Evolutionary conservation across 2,888 invertebrate species (phyloP).

Genomic region (Pyrochroa serraticornis): DNA sequence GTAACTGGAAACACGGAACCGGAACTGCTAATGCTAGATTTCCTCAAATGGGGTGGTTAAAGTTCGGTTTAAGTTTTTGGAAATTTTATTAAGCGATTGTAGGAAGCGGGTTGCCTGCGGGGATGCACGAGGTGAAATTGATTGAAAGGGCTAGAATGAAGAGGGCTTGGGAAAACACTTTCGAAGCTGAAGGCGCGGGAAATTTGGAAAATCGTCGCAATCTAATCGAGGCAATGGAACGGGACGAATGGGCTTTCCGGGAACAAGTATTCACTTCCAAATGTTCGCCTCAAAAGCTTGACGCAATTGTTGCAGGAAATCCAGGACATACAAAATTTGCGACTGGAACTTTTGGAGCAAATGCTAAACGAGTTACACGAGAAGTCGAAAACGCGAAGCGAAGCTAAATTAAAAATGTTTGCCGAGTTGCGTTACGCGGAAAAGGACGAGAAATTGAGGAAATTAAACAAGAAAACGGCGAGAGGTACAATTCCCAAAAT

Average conservation of each 20-base stretch:
- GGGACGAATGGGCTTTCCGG: constrained; percentile 82
- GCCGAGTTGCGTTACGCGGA: constrained; percentile 62
- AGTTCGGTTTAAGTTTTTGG: not conserved
- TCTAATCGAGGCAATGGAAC: constrained; percentile 80
- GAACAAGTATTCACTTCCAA: constrained; percentile 64
- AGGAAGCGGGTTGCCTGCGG: constrained; percentile 68
- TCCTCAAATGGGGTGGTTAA: constrained; percentile 54
- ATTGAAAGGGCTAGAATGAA: constrained; percentile 74
- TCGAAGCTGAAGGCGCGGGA: constrained; percentile 58
- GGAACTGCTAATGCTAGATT: constrained; percentile 70
- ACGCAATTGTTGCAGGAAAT: constrained; percentile 63
- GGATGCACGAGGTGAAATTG: constrained; percentile 66
- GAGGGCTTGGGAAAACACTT: constrained; percentile 67
- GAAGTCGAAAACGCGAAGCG: constrained; percentile 56
- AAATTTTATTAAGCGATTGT: constrained; percentile 9
- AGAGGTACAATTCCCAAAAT: constrained; percentile 59
- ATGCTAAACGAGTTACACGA: constrained; percentile 64
- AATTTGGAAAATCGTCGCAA: constrained; percentile 66
- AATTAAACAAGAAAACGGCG: constrained; percentile 62
- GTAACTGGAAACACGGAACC: constrained; percentile 60
- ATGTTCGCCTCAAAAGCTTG: not conserved
- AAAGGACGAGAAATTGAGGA: constrained; percentile 63
- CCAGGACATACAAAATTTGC: constrained; percentile 71
- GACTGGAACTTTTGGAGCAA: constrained; percentile 72
- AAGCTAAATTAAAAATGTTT: constrained; percentile 61